These are phyloP conservation scores for Operophtera brumata DNA, from an alignment of 2,888 invertebrate species.

Conservation along the genomic window DNA sequence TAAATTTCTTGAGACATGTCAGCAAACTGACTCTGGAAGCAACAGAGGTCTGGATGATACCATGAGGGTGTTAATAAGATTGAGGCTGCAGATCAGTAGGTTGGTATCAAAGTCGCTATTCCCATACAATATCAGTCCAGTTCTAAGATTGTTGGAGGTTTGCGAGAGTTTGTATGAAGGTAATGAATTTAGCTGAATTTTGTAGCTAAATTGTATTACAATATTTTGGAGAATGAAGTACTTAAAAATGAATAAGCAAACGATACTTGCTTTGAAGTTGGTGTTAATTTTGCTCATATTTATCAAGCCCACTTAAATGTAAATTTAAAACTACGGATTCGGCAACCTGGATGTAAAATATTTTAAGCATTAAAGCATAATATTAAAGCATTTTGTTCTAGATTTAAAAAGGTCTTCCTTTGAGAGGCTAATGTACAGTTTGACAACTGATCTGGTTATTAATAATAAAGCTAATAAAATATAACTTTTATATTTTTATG, in stretches of 20 bases:
- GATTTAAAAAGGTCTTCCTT: slow-evolving; percentile 35
- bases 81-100: slow-evolving; percentile 89
- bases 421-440: slow-evolving; percentile 34
- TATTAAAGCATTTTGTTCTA: too few relatives aligned
- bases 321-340: neutral
- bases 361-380: too few relatives aligned
- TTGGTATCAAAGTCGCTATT: slow-evolving; percentile 91
- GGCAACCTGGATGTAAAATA: neutral
- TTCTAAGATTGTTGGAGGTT: slow-evolving; percentile 89
- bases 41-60: slow-evolving; percentile 86
- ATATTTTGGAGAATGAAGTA: slow-evolving; percentile 22
- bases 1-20: slow-evolving; percentile 89
- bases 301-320: neutral
- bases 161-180: slow-evolving; percentile 93
- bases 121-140: slow-evolving; percentile 94
- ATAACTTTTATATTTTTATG: slow-evolving; percentile 4
- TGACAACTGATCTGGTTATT: slow-evolving; percentile 26
- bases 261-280: neutral
- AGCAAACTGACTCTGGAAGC: slow-evolving; percentile 79
- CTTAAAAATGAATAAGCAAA: neutral
- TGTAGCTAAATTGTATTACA: slow-evolving; percentile 8
- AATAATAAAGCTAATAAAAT: neutral
- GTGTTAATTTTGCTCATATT: neutral
- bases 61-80: slow-evolving; percentile 90
- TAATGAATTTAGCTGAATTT: slow-evolving; percentile 86